These are phyloP conservation scores for Megaptera novaeangliae DNA, from an alignment of 2,113 vertebrate genomes.

Conservation along the genomic window DNA sequence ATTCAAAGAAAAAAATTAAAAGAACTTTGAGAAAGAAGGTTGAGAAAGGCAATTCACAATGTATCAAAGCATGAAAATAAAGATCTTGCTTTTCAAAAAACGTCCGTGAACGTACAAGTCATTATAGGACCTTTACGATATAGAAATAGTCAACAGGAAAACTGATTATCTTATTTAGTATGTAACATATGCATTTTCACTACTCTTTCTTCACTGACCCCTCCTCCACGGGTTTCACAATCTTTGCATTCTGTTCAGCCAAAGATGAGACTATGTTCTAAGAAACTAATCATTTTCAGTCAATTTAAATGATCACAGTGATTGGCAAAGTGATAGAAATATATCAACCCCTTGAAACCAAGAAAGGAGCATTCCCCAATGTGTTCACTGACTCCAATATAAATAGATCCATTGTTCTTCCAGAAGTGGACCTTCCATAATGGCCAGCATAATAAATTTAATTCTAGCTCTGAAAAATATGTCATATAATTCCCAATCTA, in stretches of 20 bases:
- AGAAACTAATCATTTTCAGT: neutral
- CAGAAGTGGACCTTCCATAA: neutral
- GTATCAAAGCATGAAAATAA: slow-evolving; percentile 13
- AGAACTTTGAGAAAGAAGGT: neutral
- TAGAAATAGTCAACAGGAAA: neutral
- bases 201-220: neutral
- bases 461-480: neutral
- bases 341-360: neutral
- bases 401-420: neutral
- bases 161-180: neutral
- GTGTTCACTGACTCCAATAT: neutral
- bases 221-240: neutral
- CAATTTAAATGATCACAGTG: neutral
- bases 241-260: neutral
- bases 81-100: neutral
- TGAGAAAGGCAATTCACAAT: neutral
- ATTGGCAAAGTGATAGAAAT: neutral
- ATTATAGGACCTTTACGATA: neutral
- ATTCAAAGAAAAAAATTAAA: slow-evolving; percentile 11
- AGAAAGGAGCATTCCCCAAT: neutral
- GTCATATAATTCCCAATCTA: neutral
- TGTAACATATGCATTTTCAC: neutral
- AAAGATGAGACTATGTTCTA: neutral
- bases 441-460: neutral
- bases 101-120: neutral